Evolutionary conservation across 2,113 vertebrate species (phyloP).

Genomic region (Prietella phreatophila): DNA sequence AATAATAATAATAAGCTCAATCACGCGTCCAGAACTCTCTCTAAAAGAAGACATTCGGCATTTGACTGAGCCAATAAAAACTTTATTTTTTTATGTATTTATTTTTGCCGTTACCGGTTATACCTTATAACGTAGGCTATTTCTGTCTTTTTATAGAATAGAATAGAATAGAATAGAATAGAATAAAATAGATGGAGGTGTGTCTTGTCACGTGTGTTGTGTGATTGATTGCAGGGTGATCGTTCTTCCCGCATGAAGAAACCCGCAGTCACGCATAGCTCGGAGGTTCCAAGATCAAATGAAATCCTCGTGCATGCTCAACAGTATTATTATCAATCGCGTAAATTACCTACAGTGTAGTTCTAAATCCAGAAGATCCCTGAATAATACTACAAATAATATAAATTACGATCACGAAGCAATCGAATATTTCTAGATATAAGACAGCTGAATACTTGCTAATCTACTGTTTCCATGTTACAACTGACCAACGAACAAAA

Average conservation of each 20-base stretch:
- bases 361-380: neutral
- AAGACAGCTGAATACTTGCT: neutral
- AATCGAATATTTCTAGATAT: neutral
- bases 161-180: constrained; percentile 27
- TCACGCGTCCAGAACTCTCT: too few relatives aligned
- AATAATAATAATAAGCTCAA: too few relatives aligned
- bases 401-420: neutral
- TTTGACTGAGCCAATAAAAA: too few relatives aligned
- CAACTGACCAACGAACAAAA: neutral
- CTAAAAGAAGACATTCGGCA: too few relatives aligned
- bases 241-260: constrained; percentile 5
- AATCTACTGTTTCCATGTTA: neutral
- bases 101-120: neutral
- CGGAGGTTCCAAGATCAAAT: neutral
- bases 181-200: neutral
- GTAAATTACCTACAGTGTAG: neutral
- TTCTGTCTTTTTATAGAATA: too few relatives aligned
- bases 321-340: neutral
- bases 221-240: too few relatives aligned
- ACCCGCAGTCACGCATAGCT: neutral
- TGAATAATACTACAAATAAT: neutral
- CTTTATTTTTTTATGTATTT: neutral
- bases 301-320: neutral
- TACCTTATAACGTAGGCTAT: neutral
- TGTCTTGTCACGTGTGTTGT: neutral